These are phyloP conservation scores for Phrynocephalus versicolor DNA, from an alignment of 2,113 vertebrate genomes.

Conservation along the genomic window DNA sequence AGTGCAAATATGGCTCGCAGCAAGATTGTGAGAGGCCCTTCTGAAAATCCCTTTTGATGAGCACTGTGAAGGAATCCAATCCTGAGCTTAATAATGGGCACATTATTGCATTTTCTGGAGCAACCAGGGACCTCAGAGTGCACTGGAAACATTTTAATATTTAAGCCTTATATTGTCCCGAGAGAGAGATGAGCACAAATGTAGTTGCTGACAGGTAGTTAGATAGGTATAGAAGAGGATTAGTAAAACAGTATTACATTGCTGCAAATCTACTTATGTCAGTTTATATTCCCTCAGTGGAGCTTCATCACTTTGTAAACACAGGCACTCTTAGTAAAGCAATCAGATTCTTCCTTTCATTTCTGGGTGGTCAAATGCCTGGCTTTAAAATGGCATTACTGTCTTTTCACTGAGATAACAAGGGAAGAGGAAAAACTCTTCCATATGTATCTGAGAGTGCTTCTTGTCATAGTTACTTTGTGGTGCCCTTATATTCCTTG, in stretches of 20 bases:
- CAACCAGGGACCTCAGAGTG: background rate
- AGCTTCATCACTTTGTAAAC: background rate
- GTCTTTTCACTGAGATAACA: background rate
- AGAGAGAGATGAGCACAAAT: slow-evolving; percentile 9
- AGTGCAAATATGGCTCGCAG: background rate
- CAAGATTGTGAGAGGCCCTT: background rate
- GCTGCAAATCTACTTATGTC: slow-evolving; percentile 14
- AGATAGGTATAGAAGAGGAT: background rate
- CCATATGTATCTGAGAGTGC: background rate
- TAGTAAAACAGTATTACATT: background rate
- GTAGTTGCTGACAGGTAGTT: slow-evolving; percentile 8
- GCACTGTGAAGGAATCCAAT: background rate
- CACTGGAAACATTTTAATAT: slow-evolving; percentile 9
- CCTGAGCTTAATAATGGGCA: background rate
- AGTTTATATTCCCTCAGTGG: background rate
- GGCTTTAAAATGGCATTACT: background rate
- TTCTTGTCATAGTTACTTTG: background rate
- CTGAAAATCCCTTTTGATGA: background rate
- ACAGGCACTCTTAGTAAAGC: background rate
- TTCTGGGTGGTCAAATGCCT: background rate
- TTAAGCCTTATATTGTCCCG: background rate
- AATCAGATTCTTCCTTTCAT: background rate
- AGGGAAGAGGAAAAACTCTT: background rate
- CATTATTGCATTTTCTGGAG: slow-evolving; percentile 1
- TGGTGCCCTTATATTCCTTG: background rate